Base-by-base conservation (phyloP, 2,113 vertebrate species). In the Narcine bancroftii region DNA sequence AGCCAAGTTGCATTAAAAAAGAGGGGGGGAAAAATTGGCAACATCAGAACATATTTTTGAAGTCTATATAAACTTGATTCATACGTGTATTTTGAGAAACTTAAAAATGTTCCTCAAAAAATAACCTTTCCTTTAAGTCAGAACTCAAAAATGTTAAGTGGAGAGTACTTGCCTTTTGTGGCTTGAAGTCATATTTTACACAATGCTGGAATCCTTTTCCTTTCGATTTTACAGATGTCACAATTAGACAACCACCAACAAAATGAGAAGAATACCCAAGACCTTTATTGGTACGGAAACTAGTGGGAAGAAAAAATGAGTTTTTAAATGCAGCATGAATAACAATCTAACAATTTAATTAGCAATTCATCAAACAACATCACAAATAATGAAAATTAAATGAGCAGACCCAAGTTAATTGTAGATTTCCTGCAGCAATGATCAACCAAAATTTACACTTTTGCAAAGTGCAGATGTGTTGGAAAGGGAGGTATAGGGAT, bases 171-270 rank as follows among this genome's bases (percentile, higher is more conserved):
- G 99, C 99, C 98, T 99, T 99, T 94, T 99, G 98, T 45, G 99
- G 98, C 93, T 99, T 99, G 96, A 99, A 99, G 96, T 99, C 99
- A 92, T 98, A 99, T 94, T 99, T 99, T 92, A 99, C 98, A 95
- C 98, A 99, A 92, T 99, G 99, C 95, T 99, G 98, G 95, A 99
- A 99, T 93, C 98, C 98, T 97, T 99, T 99, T 93, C 97, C 97
- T 95, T 99, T 99, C 89, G 98, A 97, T 94, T 99, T 99, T 95
- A 99, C 96, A 92, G 98, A 98, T 0, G 99, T 99, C 95, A 99
- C 95, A 95, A 99, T 97, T 95, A 99, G 97, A 96, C 98, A 99
- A 94, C 98, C 97, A 24, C 97, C 98, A 94, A 99, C 98, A 94
- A 99, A 99, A 95, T 99, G 98, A 92, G 98, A 98, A 92, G 98